Base-by-base conservation (phyloP, 2,888 invertebrate genomes). In the Phyto melanocephala region DNA sequence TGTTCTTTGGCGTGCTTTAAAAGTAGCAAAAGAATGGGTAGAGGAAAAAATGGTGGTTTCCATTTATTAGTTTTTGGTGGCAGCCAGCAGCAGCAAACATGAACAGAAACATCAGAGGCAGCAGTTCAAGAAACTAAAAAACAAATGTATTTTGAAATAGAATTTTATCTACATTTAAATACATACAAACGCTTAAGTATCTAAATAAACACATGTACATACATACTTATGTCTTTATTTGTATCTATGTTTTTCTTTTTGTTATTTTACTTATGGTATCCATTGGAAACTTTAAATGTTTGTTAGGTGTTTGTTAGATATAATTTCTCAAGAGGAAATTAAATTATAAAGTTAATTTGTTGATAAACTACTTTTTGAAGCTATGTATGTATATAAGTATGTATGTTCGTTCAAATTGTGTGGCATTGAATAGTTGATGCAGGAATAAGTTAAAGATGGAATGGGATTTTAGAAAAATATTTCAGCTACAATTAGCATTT, bases 221-320 rank as follows among this genome's bases (percentile, higher is more conserved):
- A 35, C 54, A 13, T 17, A 47, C 13, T 28, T 54, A 7, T 47
- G 15, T 81, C 2, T 60, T 40, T 68, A 37, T 56, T 45, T 40
- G 28, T 24, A 56, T 58, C 54, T 54, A 35, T 50, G 8, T 58
- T 60, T 35, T 45, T 15, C 7, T 77, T 15, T 20, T 54, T 74
- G 50, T 58, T 24, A 28, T 52, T 54, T 22, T 58, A 76, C 28
- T 68, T 50, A 13, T 58, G 77, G 78, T 82, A 82, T 79, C 81
- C 81, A 70, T 70, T 79, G 81, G 81, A 82, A 79, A 82, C 81
- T 79, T 54, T 5, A 40, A 79, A 67, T 79, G 65, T 71, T 78
- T 78, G 67, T 67, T 58, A 60, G 65, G 58, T 60, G 60, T 33
- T 71, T 65, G 54, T 68, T 70, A 70, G 40, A 72, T 50, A 65